phyloP scores from a whole-genome alignment of 2,797 vertebrate species.

The Taenioides sp. region DNA sequence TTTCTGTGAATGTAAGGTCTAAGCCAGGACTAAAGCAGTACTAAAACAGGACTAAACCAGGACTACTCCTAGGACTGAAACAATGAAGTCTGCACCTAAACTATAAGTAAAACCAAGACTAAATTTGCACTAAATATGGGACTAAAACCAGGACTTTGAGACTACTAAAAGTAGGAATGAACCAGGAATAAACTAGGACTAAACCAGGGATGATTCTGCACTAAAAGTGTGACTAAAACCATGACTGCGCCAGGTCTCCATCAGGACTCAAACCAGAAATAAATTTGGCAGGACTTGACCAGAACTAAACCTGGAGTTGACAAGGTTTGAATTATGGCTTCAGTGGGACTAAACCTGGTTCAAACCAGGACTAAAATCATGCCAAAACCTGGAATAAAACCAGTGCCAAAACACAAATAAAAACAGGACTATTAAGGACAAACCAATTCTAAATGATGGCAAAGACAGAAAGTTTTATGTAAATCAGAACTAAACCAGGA shows the following conservation, averaged over 20 bases:
- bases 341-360: background rate
- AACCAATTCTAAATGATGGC: background rate
- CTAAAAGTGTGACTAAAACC: background rate
- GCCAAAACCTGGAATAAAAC: background rate
- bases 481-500: background rate
- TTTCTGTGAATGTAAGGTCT: slow-evolving; percentile 3
- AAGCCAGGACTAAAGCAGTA: background rate
- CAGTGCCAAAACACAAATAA: background rate
- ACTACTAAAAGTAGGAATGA: background rate
- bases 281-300: too few species aligned
- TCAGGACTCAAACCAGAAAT: too few species aligned
- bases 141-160: background rate
- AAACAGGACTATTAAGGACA: background rate
- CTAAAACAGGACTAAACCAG: background rate
- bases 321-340: background rate
- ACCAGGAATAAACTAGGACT: background rate
- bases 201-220: background rate
- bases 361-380: background rate
- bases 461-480: background rate
- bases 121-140: background rate
- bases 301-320: background rate
- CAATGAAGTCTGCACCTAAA: background rate
- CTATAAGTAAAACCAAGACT: background rate
- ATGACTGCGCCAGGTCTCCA: background rate
- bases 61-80: background rate